A percentile compares a stretch with the other conserved stretches of the same genome.
These are phyloP conservation scores for Podocnemis expansa DNA, from an alignment of 2,113 vertebrate species.

Conservation along the genomic window DNA sequence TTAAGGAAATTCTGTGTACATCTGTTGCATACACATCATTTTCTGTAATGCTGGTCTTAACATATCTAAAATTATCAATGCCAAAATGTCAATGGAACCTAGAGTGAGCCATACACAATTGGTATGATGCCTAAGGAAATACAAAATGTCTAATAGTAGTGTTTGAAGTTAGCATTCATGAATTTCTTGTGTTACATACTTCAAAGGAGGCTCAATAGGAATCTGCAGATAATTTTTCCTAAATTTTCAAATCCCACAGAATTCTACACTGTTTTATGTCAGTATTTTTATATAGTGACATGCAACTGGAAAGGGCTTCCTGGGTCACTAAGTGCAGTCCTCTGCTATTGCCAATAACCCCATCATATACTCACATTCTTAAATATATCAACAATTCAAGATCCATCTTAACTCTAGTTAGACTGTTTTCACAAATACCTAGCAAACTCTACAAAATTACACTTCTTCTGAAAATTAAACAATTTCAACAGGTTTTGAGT, in stretches of 20 bases:
- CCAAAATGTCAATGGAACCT: not conserved
- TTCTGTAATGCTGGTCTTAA: not conserved
- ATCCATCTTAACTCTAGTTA: not conserved
- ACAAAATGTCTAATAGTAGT: not conserved
- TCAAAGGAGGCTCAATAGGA: not conserved
- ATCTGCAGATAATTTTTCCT: not conserved
- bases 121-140: not conserved
- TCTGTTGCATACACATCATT: not conserved
- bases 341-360: not conserved
- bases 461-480: slow-evolving; percentile 40
- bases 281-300: not conserved
- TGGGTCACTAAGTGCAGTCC: not conserved
- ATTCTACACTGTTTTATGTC: not conserved
- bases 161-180: not conserved
- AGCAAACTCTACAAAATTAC: not conserved
- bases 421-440: not conserved
- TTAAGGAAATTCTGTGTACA: not conserved
- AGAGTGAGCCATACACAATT: not conserved
- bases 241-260: not conserved
- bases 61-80: not conserved
- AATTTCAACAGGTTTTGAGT: slow-evolving; percentile 10
- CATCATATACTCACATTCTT: not conserved
- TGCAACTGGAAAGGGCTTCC: not conserved
- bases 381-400: not conserved
- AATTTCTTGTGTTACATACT: not conserved